phyloP scores from a whole-genome alignment of 2,797 vertebrate species.

The Acanthis flammea region DNA sequence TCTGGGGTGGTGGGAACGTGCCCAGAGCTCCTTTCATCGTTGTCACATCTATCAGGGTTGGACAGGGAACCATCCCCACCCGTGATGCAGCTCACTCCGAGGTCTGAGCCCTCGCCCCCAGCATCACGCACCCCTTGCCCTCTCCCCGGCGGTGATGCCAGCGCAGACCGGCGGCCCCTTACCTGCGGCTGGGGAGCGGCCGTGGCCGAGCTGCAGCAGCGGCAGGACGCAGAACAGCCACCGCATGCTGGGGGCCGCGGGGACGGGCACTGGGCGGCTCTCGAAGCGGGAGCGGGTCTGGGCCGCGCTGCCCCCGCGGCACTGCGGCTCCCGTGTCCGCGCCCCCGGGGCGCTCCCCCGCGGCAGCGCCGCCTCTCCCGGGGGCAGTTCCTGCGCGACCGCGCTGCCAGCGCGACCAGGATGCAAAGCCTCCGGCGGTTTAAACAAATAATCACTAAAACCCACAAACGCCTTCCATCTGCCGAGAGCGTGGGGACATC shows the following conservation, averaged over 20 bases:
- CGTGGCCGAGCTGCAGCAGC: background rate
- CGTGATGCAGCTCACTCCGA: background rate
- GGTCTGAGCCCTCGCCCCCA: background rate
- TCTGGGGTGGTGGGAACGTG: too few relatives aligned
- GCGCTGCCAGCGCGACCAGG: background rate
- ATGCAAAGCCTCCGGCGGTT: background rate
- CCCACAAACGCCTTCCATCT: rapidly evolving
- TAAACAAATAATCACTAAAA: rapidly evolving
- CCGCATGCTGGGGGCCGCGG: background rate
- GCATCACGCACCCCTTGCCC: background rate
- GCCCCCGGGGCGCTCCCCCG: background rate
- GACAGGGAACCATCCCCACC: background rate
- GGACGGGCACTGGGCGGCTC: background rate
- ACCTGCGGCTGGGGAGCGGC: conserved; percentile 6
- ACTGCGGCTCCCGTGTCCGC: background rate
- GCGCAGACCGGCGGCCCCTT: background rate
- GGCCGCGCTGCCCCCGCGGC: background rate
- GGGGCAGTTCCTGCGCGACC: background rate
- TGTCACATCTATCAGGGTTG: rapidly evolving
- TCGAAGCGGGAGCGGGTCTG: background rate
- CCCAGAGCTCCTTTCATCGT: background rate
- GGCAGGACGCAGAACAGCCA: background rate
- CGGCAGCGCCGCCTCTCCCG: background rate
- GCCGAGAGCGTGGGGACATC: background rate
- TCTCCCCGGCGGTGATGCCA: background rate